Evolutionary conservation across 2,113 vertebrate genomes (phyloP), one percentile per base, ranked within the genome.

Genomic region (Callipepla squamata): DNA sequence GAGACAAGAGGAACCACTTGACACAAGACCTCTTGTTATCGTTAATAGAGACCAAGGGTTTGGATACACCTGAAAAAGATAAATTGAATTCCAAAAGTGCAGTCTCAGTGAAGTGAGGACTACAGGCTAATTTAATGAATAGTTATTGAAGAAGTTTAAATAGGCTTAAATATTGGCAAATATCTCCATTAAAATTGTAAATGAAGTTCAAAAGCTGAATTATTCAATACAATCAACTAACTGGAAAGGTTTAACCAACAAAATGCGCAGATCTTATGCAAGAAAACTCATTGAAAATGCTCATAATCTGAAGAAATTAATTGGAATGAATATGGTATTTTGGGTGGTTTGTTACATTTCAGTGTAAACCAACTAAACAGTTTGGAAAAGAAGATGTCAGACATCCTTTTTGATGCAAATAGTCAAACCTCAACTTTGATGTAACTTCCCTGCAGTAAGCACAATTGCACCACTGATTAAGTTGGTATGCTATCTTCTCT

Each of bases 371-470:
- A 18, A 44, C 57, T 58, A 48, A 92, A 59, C 26, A 59, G 21
- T 75, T 87, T 80, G 55, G 32, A 38, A 55, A 93, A 70, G 45
- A 93, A 59, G 28, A 70, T 48, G n/a, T 66, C 50, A 81, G n/a
- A 51, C 42, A 50, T 53, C 26, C 12, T 77, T 23, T 32, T 11
- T 66, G 42, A 25, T 67, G 36, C 7, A 87, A 91, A 65, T 80
- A 92, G 45, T 34, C n/a, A 22, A 70, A 44, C 8, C 8, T 85
- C 28, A 61, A 32, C 23, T 53, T 55, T 72, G 26, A 51, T 53
- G 18, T n/a, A 75, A 81, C 30, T 90, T 93, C 82, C 48, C 85
- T 94, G 94, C 88, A 96, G 77, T 93, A 79, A 93, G 77, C 76
- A 94, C 82, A 79, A 12, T 81, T 59, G 79, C 58, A 79, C 36